phyloP scores from a whole-genome alignment of 2,888 invertebrate species.

The Hybos culiciformis region DNA sequence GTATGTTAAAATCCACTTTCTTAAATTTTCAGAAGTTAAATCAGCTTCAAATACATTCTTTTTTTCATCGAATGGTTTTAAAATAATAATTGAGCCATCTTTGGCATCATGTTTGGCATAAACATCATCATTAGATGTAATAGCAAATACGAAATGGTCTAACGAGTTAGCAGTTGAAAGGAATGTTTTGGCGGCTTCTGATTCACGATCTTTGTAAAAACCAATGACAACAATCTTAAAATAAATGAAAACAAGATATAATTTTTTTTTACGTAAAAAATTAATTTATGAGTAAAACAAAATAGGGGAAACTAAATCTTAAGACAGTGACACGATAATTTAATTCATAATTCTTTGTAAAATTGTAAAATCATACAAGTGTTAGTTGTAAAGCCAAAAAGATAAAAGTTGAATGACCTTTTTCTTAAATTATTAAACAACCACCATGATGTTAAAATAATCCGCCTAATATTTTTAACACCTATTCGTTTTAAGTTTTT shows the following conservation, averaged over 20 bases:
- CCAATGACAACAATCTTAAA: conserved; percentile 76
- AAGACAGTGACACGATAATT: neutral
- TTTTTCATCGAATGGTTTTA: conserved; percentile 91
- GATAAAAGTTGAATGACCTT: too few relatives aligned
- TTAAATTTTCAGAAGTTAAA: conserved; percentile 49
- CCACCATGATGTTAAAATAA: too few relatives aligned
- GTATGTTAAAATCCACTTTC: conserved; percentile 70
- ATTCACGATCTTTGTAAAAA: conserved; percentile 73
- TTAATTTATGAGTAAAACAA: too few relatives aligned
- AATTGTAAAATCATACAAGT: too few relatives aligned
- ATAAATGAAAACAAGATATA: too few relatives aligned
- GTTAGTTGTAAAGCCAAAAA: too few relatives aligned
- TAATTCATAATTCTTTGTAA: too few relatives aligned
- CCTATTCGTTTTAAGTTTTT: too few relatives aligned
- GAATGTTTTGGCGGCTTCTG: conserved; percentile 72
- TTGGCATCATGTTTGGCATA: conserved; percentile 66
- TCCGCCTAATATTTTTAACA: too few relatives aligned
- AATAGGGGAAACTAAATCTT: too few relatives aligned
- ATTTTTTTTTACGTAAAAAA: too few relatives aligned
- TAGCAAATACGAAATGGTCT: conserved; percentile 82
- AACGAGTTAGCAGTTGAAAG: conserved; percentile 61
- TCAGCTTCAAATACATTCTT: conserved; percentile 60
- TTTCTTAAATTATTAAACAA: too few relatives aligned
- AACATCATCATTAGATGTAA: conserved; percentile 65
- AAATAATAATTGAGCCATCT: conserved; percentile 68